Evolutionary conservation across 2,113 vertebrate species (phyloP).

Genomic region (Reinhardtius hippoglossoides): DNA sequence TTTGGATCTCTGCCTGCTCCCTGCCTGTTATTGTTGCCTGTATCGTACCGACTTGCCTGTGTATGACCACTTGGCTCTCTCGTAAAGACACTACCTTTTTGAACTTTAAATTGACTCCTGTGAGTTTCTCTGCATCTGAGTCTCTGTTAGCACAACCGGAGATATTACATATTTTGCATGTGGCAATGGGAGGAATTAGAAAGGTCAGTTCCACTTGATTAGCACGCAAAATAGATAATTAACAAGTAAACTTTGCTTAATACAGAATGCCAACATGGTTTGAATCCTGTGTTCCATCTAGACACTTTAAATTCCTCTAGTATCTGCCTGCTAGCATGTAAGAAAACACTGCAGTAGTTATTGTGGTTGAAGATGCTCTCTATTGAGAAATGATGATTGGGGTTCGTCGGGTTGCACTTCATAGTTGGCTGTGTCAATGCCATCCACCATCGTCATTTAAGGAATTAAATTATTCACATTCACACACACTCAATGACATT

Average conservation of each 20-base stretch:
- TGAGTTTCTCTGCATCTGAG: background rate
- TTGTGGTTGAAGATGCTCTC: background rate
- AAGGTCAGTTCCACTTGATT: background rate
- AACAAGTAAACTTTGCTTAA: background rate
- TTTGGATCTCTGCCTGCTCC: background rate
- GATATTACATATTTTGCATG: no score
- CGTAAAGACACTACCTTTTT: background rate
- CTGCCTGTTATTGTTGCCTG: background rate
- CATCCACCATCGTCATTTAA: background rate
- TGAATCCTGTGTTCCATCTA: background rate
- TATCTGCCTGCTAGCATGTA: background rate
- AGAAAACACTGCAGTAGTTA: background rate
- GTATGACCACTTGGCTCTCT: background rate
- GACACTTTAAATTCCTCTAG: background rate
- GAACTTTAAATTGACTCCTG: background rate
- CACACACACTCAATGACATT: background rate
- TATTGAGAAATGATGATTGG: background rate
- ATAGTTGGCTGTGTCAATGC: background rate
- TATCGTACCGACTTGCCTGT: no score
- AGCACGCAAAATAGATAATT: background rate
- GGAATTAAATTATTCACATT: conserved; percentile 6
- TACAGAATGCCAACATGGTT: background rate
- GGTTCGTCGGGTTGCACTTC: background rate
- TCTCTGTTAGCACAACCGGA: background rate
- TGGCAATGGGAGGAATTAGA: background rate